Evolutionary conservation across 2,113 vertebrate species (phyloP).

Genomic region (Psittacara wagleri): DNA sequence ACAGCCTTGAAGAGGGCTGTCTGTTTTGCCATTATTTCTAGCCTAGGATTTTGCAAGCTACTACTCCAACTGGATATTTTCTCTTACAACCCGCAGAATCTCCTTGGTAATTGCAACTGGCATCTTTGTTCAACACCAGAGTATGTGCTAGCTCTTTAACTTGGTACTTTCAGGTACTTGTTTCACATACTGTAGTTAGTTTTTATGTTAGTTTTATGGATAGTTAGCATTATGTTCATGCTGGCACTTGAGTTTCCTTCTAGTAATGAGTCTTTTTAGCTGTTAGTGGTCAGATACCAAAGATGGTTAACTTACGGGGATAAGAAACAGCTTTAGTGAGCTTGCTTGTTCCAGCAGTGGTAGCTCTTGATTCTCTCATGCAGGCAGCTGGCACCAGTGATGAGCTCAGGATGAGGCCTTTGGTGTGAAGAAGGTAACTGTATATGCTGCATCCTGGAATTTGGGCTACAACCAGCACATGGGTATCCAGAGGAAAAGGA

Average conservation of each 20-base stretch:
- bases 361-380: neutral
- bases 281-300: neutral
- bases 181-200: neutral
- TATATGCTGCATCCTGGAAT: neutral
- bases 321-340: neutral
- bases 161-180: neutral
- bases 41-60: neutral
- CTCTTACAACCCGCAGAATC: neutral
- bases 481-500: neutral
- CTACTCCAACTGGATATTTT: neutral
- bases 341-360: neutral
- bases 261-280: neutral
- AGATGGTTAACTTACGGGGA: neutral
- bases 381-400: neutral
- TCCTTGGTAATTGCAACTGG: neutral
- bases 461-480: neutral
- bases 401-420: neutral
- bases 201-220: neutral
- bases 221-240: neutral
- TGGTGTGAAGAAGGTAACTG: neutral
- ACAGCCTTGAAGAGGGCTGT: neutral
- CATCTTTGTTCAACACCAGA: neutral
- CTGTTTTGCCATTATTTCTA: conserved; percentile 9
- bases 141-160: neutral
- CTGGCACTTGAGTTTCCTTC: neutral